Percentiles rank a stretch among this genome's conserved stretches.
Evolutionary conservation across 2,113 vertebrate genomes (phyloP).

Genomic region (Malaclemys terrapin): DNA sequence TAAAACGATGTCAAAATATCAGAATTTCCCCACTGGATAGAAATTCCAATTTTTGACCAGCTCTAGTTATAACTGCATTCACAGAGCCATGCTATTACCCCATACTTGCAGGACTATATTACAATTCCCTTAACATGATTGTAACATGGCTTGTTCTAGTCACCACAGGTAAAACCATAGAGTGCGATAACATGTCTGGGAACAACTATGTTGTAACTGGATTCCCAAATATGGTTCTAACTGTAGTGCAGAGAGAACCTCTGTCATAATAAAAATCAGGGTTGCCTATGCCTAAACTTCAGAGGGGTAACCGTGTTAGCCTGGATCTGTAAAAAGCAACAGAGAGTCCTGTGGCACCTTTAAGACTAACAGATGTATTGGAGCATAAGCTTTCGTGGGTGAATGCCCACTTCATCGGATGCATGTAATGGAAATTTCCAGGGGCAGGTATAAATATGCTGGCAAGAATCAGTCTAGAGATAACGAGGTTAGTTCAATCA

Average conservation of each 20-base stretch:
- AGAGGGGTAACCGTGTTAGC: no score
- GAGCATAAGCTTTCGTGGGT: no score
- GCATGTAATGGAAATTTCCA: no score
- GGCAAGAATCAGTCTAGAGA: no score
- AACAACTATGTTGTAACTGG: not conserved
- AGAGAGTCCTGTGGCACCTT: no score
- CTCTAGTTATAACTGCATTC: not conserved
- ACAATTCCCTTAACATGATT: not conserved
- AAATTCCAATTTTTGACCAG: not conserved
- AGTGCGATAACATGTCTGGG: not conserved
- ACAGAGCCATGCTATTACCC: not conserved
- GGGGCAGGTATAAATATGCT: no score
- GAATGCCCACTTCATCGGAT: no score
- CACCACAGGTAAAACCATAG: not conserved
- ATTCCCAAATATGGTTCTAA: not conserved
- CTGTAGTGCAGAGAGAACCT: not conserved
- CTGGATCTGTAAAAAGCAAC: no score
- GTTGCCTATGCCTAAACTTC: not conserved
- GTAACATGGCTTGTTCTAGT: not conserved
- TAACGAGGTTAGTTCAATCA: no score
- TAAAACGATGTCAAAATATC: not conserved
- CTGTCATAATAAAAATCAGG: not conserved
- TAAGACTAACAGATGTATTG: no score
- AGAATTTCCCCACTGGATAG: not conserved
- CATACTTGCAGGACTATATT: not conserved